Base-by-base conservation (phyloP, 1,140 invertebrate species). In the Marisa cornuarietis region DNA sequence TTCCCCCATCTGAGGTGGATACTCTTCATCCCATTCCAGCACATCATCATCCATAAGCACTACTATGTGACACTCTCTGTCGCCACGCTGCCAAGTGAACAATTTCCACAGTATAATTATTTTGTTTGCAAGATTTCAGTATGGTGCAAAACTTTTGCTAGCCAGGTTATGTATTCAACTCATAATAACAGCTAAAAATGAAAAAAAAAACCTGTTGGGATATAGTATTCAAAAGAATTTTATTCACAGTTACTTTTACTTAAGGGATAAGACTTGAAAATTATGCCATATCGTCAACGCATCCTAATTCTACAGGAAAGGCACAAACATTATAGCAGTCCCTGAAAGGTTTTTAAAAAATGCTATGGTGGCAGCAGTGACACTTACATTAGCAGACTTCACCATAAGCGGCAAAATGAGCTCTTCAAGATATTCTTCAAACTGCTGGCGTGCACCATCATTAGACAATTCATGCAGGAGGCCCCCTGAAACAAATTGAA, bases 1-100 rank as follows among this genome's bases (percentile, higher is more conserved):
- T 91, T 99, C 98, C 49, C 98, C 98, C 96, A 98, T 99, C 92
- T 98, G 97, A 0, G 98, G 98, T 0, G 98, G 98, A 91, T 98
- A 99, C 88, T 99, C 96, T 87, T 98, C 96, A 91, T 99, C 98
- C 98, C 98, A 99, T 86, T 99, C 98, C 24, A 99, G 97, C 20
- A 96, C 93, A 92, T 99, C 96, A 90, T 99, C 95, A 91, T 99
- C 98, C 16, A 98, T 92, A 51, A 99, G 92, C 16, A 99, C 96
- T 26, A 99, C 98, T 80, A 99, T 96, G 89, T 94, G 93, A 84
- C 93, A 93, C 86, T 93, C 93, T 26, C 93, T 85, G 81, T 93
- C 93, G 26, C 93, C 93, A 69, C 89, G 86, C 90, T 93, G 83
- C 20, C 31, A 42, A 42, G 2, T 42, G 31, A 42, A 66, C 69